These are phyloP conservation scores for Epizoanthus illoricatus DNA, from an alignment of 92 coral and sea anemone species.

Conservation along the genomic window DNA sequence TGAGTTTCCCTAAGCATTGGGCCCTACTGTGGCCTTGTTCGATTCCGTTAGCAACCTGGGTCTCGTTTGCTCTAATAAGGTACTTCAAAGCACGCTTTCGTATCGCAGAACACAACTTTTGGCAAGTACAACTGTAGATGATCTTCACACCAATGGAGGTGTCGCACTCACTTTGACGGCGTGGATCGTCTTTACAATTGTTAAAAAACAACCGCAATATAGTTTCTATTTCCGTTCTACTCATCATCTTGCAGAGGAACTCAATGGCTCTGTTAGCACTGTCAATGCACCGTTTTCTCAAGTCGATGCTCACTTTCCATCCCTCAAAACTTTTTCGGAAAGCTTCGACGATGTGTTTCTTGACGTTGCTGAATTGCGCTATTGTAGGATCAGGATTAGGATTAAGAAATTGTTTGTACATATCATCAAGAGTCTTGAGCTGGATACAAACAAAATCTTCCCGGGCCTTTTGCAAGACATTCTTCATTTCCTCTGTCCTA, in stretches of 20 bases:
- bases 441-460: not conserved
- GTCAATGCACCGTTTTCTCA: not conserved
- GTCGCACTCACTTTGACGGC: constrained; percentile 1
- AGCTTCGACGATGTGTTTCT: constrained; percentile 1
- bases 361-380: not conserved
- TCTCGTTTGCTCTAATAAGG: not conserved
- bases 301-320: constrained; percentile 11
- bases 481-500: not conserved
- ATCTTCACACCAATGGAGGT: not conserved
- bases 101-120: not conserved
- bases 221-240: constrained; percentile 12
- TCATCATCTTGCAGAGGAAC: constrained; percentile 18
- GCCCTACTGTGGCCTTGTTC: constrained; percentile 7
- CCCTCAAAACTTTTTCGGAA: constrained; percentile 1
- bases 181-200: constrained; percentile 1
- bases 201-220: not conserved
- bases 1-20: constrained; percentile 2
- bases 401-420: constrained; percentile 1
- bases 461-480: constrained; percentile 12
- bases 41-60: not conserved
- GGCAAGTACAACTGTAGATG: constrained; percentile 18
- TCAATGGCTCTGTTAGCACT: constrained; percentile 4
- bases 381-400: constrained; percentile 1
- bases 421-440: not conserved
- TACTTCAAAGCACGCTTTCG: constrained; percentile 2